Conservation (phyloP, 2,113 vertebrate genomes). For the Telmatochromis bifrenatus region DNA sequence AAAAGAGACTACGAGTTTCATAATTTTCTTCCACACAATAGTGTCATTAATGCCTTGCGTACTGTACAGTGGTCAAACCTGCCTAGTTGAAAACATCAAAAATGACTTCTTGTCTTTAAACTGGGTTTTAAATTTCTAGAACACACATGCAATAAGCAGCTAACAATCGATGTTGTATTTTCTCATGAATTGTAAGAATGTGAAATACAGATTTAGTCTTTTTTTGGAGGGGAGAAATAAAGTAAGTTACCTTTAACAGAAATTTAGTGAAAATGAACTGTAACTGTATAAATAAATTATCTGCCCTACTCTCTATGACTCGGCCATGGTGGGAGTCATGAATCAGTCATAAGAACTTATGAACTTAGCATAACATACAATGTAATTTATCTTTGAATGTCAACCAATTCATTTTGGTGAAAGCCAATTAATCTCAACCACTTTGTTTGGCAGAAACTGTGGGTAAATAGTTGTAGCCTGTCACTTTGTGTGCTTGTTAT, state of each 20-base stretch:
- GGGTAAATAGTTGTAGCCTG: not conserved
- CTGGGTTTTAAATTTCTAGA: not conserved
- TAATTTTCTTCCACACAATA: not conserved
- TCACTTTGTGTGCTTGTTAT: not conserved
- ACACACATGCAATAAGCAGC: not conserved
- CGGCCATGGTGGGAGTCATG: not conserved
- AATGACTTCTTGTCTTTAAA: not conserved
- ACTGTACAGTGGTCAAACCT: not conserved
- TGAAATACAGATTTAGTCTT: not conserved
- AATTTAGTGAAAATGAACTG: not conserved
- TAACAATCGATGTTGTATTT: not conserved
- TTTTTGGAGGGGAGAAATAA: not conserved
- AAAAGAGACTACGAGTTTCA: not conserved
- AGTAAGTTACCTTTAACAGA: not conserved
- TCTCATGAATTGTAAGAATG: not conserved
- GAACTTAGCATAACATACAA: not conserved
- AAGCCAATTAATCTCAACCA: not conserved
- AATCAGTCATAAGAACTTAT: not conserved
- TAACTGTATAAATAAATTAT: not conserved
- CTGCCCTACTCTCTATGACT: not conserved
- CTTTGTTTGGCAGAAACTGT: not conserved
- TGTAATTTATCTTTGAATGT: not conserved
- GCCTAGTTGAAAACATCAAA: not conserved
- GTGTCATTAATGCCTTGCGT: not conserved
- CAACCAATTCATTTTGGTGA: not conserved